Base-by-base conservation (phyloP, 2,888 invertebrate genomes). In the Pedicia rivosa region DNA sequence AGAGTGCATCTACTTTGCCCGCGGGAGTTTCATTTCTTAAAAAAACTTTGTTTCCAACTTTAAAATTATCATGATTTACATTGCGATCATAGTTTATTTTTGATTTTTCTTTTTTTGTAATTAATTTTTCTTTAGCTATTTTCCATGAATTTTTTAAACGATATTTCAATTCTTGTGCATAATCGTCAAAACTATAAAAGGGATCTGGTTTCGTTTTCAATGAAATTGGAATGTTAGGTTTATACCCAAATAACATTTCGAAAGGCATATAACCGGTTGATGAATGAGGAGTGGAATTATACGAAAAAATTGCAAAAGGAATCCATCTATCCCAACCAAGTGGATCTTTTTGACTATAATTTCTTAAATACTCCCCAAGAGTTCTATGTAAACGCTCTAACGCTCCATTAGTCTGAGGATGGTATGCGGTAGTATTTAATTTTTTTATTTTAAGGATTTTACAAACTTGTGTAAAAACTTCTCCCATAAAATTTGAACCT, bases 171-270 rank as follows among this genome's bases (percentile, higher is more conserved):
- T 28, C 13, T 28, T 28, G 28, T 8, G 13, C 4, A 8, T 20
- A 20, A 20, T 20, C 20, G 20, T 20, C 20, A 6, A 8, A 8
- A 8, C 8, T 20, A 20, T 20, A 20, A 20, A 20, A 20, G 8
- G 8, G 5, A 6, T 8, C 6, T 6, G 5, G 5, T 6, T 20
- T 20, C 8, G 20, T 20, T 20, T 20, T 42, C 14, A 50, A 27
- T 7, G 51, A 48, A 40, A 36, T 41, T 3, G 55, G 53, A 5
- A 55, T 40, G 8, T 19, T 43, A 2, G 55, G 46, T 44, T 53
- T 53, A 34, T 47, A 41, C 4, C 54, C 56, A 39, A 52, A 57
- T 2, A 57, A 2, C 24, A 57, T 37, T 44, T 58, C 57, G 20
- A 47, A 52, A 2, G 55, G 56, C 1, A 53, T 48, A 29, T 46